Conservation (phyloP, 2,113 vertebrate genomes). For the Probosciger aterrimus region DNA sequence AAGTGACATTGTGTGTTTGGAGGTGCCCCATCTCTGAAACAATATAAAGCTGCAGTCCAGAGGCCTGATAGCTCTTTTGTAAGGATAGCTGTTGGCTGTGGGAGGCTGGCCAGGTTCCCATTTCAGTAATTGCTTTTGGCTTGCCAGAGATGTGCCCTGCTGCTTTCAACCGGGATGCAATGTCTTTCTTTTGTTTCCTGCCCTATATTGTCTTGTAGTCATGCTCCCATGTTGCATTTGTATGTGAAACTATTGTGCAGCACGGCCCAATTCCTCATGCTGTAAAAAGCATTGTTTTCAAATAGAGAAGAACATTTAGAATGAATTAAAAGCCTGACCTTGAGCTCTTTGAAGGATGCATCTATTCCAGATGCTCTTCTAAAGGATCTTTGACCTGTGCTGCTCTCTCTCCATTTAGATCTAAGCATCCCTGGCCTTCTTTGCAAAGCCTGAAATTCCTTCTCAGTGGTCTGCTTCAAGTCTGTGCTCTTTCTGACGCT, state of each 20-base stretch:
- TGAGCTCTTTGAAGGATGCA: background rate
- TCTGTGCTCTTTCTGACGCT: background rate
- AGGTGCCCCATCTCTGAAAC: background rate
- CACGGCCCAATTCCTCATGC: background rate
- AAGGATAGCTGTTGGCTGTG: background rate
- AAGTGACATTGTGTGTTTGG: background rate
- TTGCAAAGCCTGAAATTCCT: background rate
- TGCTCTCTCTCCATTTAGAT: background rate
- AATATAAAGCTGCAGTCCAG: background rate
- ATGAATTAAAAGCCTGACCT: background rate
- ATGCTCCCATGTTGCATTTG: background rate
- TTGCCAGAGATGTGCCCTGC: background rate
- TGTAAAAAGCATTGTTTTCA: background rate
- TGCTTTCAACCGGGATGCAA: background rate
- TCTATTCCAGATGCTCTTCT: background rate
- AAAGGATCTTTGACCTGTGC: background rate
- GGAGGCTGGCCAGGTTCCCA: background rate
- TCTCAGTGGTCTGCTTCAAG: background rate
- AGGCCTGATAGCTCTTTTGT: background rate
- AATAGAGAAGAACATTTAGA: background rate
- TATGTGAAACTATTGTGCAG: background rate
- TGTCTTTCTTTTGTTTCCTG: background rate
- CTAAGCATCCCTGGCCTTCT: background rate
- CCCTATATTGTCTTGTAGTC: background rate
- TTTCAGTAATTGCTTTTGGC: background rate